These are phyloP conservation scores for Polietes domitor DNA, from an alignment of 2,888 invertebrate genomes.

Conservation along the genomic window DNA sequence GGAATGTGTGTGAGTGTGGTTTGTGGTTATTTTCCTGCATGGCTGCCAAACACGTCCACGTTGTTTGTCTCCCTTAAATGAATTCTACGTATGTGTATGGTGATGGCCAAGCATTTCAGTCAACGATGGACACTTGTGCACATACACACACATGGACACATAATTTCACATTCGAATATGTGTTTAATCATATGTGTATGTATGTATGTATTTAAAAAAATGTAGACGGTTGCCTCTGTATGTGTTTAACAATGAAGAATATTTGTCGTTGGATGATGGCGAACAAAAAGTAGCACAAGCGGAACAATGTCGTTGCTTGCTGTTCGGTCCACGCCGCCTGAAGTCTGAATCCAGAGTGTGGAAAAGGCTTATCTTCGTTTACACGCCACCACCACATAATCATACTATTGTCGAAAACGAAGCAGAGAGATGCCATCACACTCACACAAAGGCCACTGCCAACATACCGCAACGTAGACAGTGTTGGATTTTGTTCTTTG, in stretches of 20 bases:
- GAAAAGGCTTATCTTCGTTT: conserved; percentile 53
- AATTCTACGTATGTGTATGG: background rate
- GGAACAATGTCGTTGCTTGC: background rate
- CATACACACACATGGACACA: background rate
- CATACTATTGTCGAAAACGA: conserved; percentile 14
- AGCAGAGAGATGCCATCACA: background rate
- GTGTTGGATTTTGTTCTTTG: conserved; percentile 12
- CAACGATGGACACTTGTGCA: background rate
- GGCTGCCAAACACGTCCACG: conserved; percentile 20
- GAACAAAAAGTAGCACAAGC: background rate
- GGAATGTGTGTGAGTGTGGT: background rate
- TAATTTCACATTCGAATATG: conserved; percentile 3
- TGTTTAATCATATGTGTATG: conserved; percentile 9
- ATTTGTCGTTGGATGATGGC: background rate
- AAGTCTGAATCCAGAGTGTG: background rate
- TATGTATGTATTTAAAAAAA: background rate
- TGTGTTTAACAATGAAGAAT: background rate
- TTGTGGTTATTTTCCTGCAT: conserved; percentile 22
- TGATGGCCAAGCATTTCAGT: background rate
- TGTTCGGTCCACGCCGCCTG: background rate
- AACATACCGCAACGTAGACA: conserved; percentile 46
- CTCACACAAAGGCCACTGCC: conserved; percentile 48
- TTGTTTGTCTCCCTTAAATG: conserved; percentile 23
- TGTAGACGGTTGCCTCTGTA: background rate
- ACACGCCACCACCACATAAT: conserved; percentile 38